Base-by-base conservation (phyloP, 2,888 invertebrate species). In the Carabus problematicus region DNA sequence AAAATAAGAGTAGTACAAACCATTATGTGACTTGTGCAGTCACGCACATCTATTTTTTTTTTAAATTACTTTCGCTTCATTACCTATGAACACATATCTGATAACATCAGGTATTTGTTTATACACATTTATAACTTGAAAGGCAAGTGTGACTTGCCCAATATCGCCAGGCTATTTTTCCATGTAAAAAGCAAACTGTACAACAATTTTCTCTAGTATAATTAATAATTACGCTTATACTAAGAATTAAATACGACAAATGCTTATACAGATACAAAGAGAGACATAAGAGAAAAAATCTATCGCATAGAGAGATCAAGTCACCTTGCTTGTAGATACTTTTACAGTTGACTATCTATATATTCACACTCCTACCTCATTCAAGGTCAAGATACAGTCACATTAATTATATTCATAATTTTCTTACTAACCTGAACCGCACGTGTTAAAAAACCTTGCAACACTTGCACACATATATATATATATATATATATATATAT, bases 281-380 rank as follows among this genome's bases (percentile, higher is more conserved):
- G 40, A 29, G 29, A 40, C 40, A 12, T 14, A 4, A 40, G 41
- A 41, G 3, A 56, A 56, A 56, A 41, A 56, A 56, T 29, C 29
- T 41, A 40, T 41, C 40, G 9, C 7, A 12, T 1, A 49, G 45
- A 61, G 49, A 61, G 61, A 61, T 60, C 49, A 61, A 61, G 61
- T 61, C 61, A 61, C 61, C 61, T 61, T 61, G 61, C 61, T 19
- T 29, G 6, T 29, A 29, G 29, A 29, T 29, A 29, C 45, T 45
- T 45, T 12, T 12, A 14, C 45, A 45, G 29, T 29, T 29, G 29
- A 29, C 29, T 45, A 45, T 12, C 45, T 45, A 1, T 45, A 45
- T 45, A 3, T 45, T 11, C 12, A 12, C 45, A 11, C 45, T 45
- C 12, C 45, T 45, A 11, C 45, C 45, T 12, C 45, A 45, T 45